These are phyloP conservation scores for Agrenia bidenticulata DNA, from an alignment of 2,888 invertebrate species.

Conservation along the genomic window DNA sequence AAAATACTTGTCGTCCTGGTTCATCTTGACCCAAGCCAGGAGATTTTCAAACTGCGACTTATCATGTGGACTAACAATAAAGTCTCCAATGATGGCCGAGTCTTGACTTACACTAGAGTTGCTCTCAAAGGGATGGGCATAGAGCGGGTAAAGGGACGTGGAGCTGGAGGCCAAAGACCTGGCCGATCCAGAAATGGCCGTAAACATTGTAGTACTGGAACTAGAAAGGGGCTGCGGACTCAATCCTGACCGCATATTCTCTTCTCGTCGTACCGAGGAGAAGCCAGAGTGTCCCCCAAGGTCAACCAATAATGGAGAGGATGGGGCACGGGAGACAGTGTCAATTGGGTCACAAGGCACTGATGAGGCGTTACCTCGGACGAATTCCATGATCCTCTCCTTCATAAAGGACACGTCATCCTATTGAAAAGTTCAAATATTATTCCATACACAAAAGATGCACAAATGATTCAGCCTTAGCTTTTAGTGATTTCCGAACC, in stretches of 20 bases:
- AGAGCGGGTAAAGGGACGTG: not conserved
- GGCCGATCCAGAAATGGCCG: not conserved
- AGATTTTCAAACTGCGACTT: constrained; percentile 20
- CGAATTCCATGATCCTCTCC: constrained; percentile 22
- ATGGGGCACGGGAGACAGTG: too few species aligned
- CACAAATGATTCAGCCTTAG: too few species aligned
- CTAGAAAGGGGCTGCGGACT: not conserved
- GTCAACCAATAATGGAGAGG: too few species aligned
- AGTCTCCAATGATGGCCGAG: constrained; percentile 3
- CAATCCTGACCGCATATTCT: too few species aligned
- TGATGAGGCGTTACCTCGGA: constrained; percentile 9
- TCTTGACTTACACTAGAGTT: not conserved
- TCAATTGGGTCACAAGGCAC: too few species aligned
- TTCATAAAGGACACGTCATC: constrained; percentile 16
- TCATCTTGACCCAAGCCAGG: constrained; percentile 16
- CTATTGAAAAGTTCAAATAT: too few species aligned
- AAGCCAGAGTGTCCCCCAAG: too few species aligned
- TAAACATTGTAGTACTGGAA: not conserved
- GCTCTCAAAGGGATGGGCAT: not conserved
- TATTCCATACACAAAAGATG: too few species aligned
- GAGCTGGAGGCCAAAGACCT: not conserved
- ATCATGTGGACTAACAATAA: constrained; percentile 15
- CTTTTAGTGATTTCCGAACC: not conserved
- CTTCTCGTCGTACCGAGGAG: too few species aligned
- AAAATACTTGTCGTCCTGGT: constrained; percentile 2